These are phyloP conservation scores for Argyrosomus japonicus DNA, from an alignment of 2,113 vertebrate genomes.

Conservation along the genomic window DNA sequence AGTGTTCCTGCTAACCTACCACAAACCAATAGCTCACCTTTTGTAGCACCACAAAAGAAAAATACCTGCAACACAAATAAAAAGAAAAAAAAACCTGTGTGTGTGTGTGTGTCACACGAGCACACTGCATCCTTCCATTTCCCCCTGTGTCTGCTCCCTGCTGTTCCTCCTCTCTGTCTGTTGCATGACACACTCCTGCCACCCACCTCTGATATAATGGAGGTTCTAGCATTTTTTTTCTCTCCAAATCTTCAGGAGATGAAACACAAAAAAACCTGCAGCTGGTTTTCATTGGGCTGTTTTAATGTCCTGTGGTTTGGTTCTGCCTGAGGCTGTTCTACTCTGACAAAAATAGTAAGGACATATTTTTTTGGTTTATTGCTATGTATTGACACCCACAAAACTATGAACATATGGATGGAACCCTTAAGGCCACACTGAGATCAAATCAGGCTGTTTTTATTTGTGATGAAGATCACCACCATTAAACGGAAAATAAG, in stretches of 20 bases:
- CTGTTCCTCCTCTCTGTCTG: background rate
- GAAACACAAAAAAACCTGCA: background rate
- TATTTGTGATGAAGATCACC: no score
- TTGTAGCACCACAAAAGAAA: constrained; percentile 17
- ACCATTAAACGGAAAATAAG: no score
- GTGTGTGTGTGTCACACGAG: background rate
- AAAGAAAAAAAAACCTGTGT: constrained; percentile 1
- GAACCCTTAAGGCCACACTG: background rate
- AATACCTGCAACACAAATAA: constrained; percentile 1
- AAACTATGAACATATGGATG: background rate
- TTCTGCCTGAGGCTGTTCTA: constrained; percentile 1
- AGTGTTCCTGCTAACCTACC: background rate
- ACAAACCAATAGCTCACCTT: constrained; percentile 8
- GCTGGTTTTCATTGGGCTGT: constrained; percentile 4
- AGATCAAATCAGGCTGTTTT: no score
- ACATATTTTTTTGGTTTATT: background rate
- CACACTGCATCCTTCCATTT: constrained; percentile 16
- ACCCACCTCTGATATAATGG: constrained; percentile 8
- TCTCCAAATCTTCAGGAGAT: background rate
- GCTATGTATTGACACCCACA: background rate
- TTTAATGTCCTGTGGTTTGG: constrained; percentile 14
- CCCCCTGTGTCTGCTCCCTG: constrained; percentile 9
- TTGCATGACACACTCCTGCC: background rate
- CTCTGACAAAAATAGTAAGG: background rate
- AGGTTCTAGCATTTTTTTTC: background rate